Evolutionary conservation across 2,888 invertebrate genomes (phyloP).

Genomic region (Sesamia inferens): DNA sequence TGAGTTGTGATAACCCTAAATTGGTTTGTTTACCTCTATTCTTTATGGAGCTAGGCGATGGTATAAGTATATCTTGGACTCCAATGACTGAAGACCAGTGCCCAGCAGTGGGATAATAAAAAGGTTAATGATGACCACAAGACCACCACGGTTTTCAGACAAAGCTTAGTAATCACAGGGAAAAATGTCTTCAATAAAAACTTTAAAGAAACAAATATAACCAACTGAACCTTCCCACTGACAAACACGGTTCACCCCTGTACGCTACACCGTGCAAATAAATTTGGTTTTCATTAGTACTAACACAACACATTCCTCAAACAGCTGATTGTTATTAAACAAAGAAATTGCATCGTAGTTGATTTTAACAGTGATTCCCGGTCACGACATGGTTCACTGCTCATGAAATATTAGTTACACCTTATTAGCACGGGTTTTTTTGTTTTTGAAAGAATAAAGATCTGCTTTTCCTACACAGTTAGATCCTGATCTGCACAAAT

Average conservation of each 20-base stretch:
- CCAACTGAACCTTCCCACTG: slow-evolving; percentile 37
- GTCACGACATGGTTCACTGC: slow-evolving; percentile 58
- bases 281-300: slow-evolving; percentile 66
- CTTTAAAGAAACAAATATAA: background rate
- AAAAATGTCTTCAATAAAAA: background rate
- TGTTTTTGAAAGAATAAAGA: slow-evolving; percentile 2
- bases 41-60: no score
- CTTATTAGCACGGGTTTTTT: slow-evolving; percentile 36
- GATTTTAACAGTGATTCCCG: slow-evolving; percentile 62
- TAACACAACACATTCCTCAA: slow-evolving; percentile 65
- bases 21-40: no score
- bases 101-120: no score
- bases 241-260: slow-evolving; percentile 7
- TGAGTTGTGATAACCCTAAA: no score
- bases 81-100: no score
- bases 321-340: slow-evolving; percentile 65
- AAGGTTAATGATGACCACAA: no score
- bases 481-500: no score
- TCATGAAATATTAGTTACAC: slow-evolving; percentile 60
- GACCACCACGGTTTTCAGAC: no score
- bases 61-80: no score
- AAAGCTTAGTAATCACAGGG: no score
- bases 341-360: slow-evolving; percentile 65
- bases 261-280: slow-evolving; percentile 57
- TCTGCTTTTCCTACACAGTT: background rate